These are phyloP conservation scores for Rachycentron canadum DNA, from an alignment of 2,797 vertebrate species.

Conservation along the genomic window DNA sequence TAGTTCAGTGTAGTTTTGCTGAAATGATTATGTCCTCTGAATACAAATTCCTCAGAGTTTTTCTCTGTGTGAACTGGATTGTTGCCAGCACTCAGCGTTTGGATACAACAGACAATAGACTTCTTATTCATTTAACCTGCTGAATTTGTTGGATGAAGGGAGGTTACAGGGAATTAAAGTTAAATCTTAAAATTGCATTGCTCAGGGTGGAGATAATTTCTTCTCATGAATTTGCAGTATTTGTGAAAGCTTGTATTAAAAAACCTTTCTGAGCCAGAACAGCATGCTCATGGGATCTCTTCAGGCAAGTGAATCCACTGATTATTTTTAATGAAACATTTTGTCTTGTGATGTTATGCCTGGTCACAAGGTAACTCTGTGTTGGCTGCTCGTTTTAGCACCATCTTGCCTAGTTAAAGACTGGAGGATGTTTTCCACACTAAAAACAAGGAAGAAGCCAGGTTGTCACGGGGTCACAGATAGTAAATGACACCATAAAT, in stretches of 20 bases:
- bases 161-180: constrained; percentile 7
- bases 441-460: constrained; percentile 6
- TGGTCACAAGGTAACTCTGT: constrained; percentile 7
- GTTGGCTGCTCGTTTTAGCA: neutral
- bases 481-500: constrained; percentile 24
- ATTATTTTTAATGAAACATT: constrained; percentile 5
- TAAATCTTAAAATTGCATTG: constrained; percentile 14
- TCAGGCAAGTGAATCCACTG: constrained; percentile 19
- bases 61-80: constrained; percentile 36
- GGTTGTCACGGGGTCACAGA: neutral
- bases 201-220: constrained; percentile 4
- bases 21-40: constrained; percentile 20
- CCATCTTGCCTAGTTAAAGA: neutral
- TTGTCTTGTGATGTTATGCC: neutral
- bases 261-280: neutral
- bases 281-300: neutral
- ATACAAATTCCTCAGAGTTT: constrained; percentile 25
- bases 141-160: constrained; percentile 25
- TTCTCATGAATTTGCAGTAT: constrained; percentile 12
- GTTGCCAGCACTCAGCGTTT: constrained; percentile 32
- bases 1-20: constrained; percentile 50
- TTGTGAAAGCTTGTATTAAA: constrained; percentile 17
- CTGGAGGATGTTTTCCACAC: neutral
- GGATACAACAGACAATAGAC: constrained; percentile 19
- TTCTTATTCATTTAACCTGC: constrained; percentile 22